A percentile compares a stretch with the other conserved stretches of the same genome.
phyloP scores from a whole-genome alignment of 2,888 invertebrate species.

The Caradrina kadenii region DNA sequence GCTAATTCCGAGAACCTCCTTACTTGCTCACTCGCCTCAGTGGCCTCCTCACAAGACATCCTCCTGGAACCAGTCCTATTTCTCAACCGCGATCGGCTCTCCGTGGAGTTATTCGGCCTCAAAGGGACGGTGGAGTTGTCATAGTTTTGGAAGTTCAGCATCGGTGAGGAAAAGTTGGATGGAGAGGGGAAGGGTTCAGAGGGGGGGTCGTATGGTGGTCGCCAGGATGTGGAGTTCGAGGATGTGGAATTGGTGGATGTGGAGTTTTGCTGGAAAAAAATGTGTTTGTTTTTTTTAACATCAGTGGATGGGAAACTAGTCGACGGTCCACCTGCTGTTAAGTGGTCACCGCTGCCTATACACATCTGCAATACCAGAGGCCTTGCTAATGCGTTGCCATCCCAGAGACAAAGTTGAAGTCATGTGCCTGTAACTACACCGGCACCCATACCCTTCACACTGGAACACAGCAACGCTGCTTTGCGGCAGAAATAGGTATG shows the following conservation, averaged over 20 bases:
- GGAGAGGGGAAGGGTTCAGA: neutral
- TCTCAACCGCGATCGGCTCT: neutral
- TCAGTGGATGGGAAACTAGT: too few relatives aligned
- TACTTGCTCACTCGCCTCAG: slow-evolving; percentile 73
- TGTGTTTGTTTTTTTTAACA: too few relatives aligned
- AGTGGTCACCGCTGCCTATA: too few relatives aligned
- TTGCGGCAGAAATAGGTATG: too few relatives aligned
- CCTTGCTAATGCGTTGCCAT: too few relatives aligned
- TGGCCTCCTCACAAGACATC: slow-evolving; percentile 67
- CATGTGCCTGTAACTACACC: too few relatives aligned
- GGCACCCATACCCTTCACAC: too few relatives aligned
- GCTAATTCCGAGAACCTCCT: slow-evolving; percentile 78
- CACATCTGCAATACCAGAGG: too few relatives aligned
- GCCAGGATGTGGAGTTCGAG: slow-evolving; percentile 21
- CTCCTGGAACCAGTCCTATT: neutral
- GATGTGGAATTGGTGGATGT: slow-evolving; percentile 14
- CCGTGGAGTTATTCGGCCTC: slow-evolving; percentile 6
- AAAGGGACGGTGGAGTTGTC: slow-evolving; percentile 9
- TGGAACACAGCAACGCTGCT: too few relatives aligned
- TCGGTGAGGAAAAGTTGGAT: neutral
- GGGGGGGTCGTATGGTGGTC: slow-evolving; percentile 27
- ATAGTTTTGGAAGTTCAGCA: slow-evolving; percentile 26
- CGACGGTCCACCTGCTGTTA: too few relatives aligned
- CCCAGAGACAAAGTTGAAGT: too few relatives aligned
- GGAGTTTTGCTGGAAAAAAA: slow-evolving; percentile 29